Percentiles rank a stretch among this genome's conserved stretches.
phyloP scores from a whole-genome alignment of 2,113 vertebrate genomes.

The Micronycteris hirsuta region DNA sequence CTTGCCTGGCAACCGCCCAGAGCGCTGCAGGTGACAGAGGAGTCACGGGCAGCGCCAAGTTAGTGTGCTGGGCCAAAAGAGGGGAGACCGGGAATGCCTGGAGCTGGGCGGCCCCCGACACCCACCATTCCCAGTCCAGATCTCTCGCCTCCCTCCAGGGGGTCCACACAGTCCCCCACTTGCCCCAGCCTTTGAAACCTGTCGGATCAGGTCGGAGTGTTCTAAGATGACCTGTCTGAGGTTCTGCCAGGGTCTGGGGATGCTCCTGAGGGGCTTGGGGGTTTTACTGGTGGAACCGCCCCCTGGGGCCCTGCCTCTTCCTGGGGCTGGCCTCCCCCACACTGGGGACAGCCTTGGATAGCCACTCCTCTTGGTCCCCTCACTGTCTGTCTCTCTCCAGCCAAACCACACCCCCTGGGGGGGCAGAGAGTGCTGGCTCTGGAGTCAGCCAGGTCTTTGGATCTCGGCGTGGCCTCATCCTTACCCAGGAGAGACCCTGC shows the following conservation, averaged over 20 bases:
- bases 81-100: accelerated
- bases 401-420: accelerated
- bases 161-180: no score
- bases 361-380: neutral
- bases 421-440: accelerated
- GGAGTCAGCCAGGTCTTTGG: neutral
- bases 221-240: neutral
- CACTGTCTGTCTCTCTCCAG: neutral
- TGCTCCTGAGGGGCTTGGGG: neutral
- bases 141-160: neutral
- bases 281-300: no score
- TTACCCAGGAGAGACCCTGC: accelerated
- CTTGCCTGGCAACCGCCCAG: neutral
- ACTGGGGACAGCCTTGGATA: neutral
- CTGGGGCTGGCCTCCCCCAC: neutral
- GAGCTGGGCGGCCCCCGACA: neutral
- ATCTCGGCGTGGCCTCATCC: neutral
- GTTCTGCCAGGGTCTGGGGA: neutral
- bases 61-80: accelerated
- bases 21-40: accelerated
- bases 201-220: no score
- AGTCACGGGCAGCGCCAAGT: neutral
- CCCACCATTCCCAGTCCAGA: no score
- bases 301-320: accelerated
- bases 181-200: neutral